Evolutionary conservation across 2,113 vertebrate genomes (phyloP).

Genomic region (Carassius gibelio): DNA sequence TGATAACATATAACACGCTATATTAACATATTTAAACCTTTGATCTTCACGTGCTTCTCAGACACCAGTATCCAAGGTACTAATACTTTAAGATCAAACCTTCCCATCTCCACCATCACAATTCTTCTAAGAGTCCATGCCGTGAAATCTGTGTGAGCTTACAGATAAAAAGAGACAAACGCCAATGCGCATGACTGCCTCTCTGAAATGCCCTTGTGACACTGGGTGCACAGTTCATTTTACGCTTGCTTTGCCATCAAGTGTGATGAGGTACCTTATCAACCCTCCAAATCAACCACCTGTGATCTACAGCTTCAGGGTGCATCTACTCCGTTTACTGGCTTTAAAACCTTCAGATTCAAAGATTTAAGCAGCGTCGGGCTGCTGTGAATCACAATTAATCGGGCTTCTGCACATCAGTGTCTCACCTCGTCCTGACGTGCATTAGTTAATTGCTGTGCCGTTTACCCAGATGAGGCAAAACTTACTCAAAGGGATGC

Average conservation of each 20-base stretch:
- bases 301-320: slow-evolving; percentile 46
- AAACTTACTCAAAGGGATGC: background rate
- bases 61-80: background rate
- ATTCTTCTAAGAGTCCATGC: slow-evolving; percentile 11
- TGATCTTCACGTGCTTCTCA: background rate
- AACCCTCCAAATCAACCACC: slow-evolving; percentile 50
- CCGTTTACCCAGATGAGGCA: slow-evolving; percentile 17
- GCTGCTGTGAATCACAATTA: slow-evolving; percentile 49
- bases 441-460: slow-evolving; percentile 39
- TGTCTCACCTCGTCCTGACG: slow-evolving; percentile 23
- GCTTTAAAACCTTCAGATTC: slow-evolving; percentile 45
- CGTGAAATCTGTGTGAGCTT: slow-evolving; percentile 28
- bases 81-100: background rate
- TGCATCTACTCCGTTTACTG: slow-evolving; percentile 41
- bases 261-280: slow-evolving; percentile 52
- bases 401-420: slow-evolving; percentile 15
- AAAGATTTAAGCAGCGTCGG: slow-evolving; percentile 12
- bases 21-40: background rate
- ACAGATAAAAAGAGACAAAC: slow-evolving; percentile 45
- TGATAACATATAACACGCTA: background rate
- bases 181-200: slow-evolving; percentile 46
- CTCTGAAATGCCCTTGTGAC: slow-evolving; percentile 52
- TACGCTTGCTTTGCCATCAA: slow-evolving; percentile 54
- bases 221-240: slow-evolving; percentile 53
- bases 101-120: background rate